Conservation (phyloP, 2,113 vertebrate species). For the Sorex fumeus region DNA sequence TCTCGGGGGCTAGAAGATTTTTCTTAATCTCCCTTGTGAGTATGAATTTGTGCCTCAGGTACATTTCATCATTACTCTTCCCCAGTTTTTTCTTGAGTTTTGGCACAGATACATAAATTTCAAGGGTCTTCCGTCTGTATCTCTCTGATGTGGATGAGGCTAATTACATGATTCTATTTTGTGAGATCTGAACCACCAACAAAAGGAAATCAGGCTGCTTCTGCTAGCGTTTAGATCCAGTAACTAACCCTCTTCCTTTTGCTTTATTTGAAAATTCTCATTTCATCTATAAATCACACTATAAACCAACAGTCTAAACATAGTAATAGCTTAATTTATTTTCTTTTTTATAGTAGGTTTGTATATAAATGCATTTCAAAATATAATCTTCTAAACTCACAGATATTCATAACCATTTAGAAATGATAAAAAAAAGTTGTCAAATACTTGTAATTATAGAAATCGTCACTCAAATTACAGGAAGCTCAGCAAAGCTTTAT, state of each 20-base stretch:
- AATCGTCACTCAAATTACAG: slow-evolving; percentile 85
- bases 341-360: slow-evolving; percentile 80
- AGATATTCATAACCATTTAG: slow-evolving; percentile 82
- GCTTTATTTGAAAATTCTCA: slow-evolving; percentile 77
- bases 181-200: slow-evolving; percentile 51
- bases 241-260: slow-evolving; percentile 58
- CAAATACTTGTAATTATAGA: slow-evolving; percentile 86
- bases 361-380: slow-evolving; percentile 81
- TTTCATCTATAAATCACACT: slow-evolving; percentile 65
- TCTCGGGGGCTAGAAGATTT: slow-evolving; percentile 31
- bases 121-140: slow-evolving; percentile 40
- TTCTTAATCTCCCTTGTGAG: slow-evolving; percentile 15
- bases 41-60: slow-evolving; percentile 1
- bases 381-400: slow-evolving; percentile 79
- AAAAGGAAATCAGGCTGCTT: slow-evolving; percentile 51
- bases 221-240: slow-evolving; percentile 55
- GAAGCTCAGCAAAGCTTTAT: slow-evolving; percentile 82
- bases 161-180: slow-evolving; percentile 41
- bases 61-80: not conserved
- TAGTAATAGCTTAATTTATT: slow-evolving; percentile 82
- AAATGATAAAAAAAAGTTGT: slow-evolving; percentile 84
- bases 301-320: slow-evolving; percentile 75
- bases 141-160: slow-evolving; percentile 10
- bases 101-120: not conserved
- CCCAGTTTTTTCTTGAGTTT: slow-evolving; percentile 24